Conservation (phyloP, 92 coral and sea anemone genomes). For the Ricordea florida region DNA sequence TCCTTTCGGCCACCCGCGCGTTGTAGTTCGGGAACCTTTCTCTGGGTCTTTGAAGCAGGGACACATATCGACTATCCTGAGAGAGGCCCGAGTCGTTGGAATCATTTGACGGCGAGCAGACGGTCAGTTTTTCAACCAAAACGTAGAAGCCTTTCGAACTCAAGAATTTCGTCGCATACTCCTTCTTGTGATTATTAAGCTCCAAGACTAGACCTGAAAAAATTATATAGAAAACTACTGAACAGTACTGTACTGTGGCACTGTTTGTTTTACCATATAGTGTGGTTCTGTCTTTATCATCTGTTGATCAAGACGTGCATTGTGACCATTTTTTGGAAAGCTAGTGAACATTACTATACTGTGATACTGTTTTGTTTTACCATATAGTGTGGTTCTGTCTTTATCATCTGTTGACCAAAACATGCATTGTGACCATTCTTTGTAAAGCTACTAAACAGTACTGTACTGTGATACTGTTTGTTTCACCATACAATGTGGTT, state of each 20-base stretch:
- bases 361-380: no score
- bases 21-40: slow-evolving; percentile 81
- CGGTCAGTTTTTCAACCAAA: slow-evolving; percentile 82
- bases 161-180: slow-evolving; percentile 81
- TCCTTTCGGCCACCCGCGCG: slow-evolving; percentile 65
- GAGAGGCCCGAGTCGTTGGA: slow-evolving; percentile 42
- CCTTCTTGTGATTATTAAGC: slow-evolving; percentile 77
- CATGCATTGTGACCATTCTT: no score
- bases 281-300: no score
- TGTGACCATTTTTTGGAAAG: no score
- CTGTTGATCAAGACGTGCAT: no score
- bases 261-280: neutral
- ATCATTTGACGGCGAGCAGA: slow-evolving; percentile 30
- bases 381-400: no score
- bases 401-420: no score
- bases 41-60: slow-evolving; percentile 69
- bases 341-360: no score
- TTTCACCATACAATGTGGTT: no score
- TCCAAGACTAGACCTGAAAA: slow-evolving; percentile 88
- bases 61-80: slow-evolving; percentile 75
- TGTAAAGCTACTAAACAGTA: no score
- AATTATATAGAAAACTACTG: neutral
- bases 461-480: no score
- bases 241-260: neutral
- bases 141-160: slow-evolving; percentile 74